Base-by-base conservation (phyloP, 2,888 invertebrate species). In the Hermaeophaga mercurialis region DNA sequence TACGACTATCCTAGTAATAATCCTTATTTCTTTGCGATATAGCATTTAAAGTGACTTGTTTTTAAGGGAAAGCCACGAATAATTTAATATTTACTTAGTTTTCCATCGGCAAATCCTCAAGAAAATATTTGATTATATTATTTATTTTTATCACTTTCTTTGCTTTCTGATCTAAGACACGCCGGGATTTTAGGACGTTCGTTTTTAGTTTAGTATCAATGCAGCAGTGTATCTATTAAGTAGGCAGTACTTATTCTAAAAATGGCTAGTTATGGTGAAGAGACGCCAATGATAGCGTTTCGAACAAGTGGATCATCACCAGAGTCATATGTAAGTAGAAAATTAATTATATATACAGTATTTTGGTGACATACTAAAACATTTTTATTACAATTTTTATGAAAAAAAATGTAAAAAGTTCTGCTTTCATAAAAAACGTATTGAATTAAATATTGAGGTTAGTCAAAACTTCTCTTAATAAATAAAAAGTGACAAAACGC, bases 1-100 rank as follows among this genome's bases (percentile, higher is more conserved):
- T 45, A 58, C 46, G 38, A 18, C 44, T 50, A 33, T 39, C 33
- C 41, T 31, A 48, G 52, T 52, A 56, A 46, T 15, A 19, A 44
- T 28, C 34, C 46, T 26, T 46, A 56, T 52, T 46, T 39, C 34
- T 38, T 11, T 45, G 17, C 41, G 28, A 38, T 38, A 11, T 22
- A 26, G n/a, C n/a, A 31, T 31, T 31, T 12, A 11, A n/a, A 31
- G 31, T 11, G 31, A 11, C 11, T 31, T 12, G 36, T 15, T 36
- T 36, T 36, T 8, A 17, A 33, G 6, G 8, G 12, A 33, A 6
- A 14, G 9, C 8, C 8, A 31, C 31, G 3, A 5, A 31, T n/a
- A 3, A 7, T n/a, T 6, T 14, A 36, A 17, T 36, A 9, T 28
- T 28, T 28, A 28, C 28, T 28, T 28, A 28, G 28, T 28, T 28